Conservation (phyloP, 2,113 vertebrate species). For the Amazona guildingii region DNA sequence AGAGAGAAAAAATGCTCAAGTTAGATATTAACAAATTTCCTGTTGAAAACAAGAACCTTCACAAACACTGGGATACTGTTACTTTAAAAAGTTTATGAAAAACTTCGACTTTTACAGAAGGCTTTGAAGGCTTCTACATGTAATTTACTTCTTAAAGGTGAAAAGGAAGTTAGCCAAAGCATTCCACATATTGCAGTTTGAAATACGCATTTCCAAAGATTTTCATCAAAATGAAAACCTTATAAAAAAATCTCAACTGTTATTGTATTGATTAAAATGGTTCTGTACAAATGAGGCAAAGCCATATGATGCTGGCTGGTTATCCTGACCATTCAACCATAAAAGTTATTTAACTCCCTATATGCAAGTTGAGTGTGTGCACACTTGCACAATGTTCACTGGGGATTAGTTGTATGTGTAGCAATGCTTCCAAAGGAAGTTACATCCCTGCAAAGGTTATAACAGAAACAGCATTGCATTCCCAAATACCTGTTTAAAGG, state of each 20-base stretch:
- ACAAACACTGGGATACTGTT: neutral
- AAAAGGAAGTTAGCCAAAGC: neutral
- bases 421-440: neutral
- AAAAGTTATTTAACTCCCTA: neutral
- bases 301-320: neutral
- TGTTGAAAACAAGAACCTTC: neutral
- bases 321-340: neutral
- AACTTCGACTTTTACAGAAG: neutral
- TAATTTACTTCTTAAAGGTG: neutral
- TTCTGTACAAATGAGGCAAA: neutral
- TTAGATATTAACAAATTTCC: neutral
- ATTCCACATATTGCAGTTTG: neutral
- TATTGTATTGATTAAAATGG: neutral
- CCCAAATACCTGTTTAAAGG: neutral
- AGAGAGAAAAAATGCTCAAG: neutral
- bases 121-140: neutral
- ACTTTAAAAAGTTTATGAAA: neutral
- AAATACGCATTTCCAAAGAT: neutral
- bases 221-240: neutral
- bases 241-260: neutral
- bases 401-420: neutral
- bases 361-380: neutral
- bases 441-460: neutral
- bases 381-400: neutral
- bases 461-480: neutral